Percentiles rank a stretch among this genome's conserved stretches.
phyloP scores from a whole-genome alignment of 2,888 invertebrate genomes.

The Amaurobius ferox region DNA sequence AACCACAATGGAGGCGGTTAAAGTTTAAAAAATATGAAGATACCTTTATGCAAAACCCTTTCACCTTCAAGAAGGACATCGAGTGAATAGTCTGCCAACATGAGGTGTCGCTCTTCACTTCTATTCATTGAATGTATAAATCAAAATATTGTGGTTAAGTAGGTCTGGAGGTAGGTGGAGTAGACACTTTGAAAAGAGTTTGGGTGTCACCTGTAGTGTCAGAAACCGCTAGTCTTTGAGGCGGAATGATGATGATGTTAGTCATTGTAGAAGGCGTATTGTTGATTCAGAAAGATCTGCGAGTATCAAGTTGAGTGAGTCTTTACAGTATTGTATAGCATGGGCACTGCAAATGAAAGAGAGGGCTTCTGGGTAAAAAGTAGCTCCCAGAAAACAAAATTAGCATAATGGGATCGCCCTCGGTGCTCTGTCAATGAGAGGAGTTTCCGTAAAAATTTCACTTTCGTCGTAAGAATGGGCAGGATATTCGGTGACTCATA shows the following conservation, averaged over 20 bases:
- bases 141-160: not conserved
- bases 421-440: too few species aligned
- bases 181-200: not conserved
- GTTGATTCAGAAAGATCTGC: not conserved
- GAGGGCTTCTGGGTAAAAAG: too few species aligned
- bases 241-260: not conserved
- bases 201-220: constrained; percentile 4
- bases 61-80: constrained; percentile 18
- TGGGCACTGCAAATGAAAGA: too few species aligned
- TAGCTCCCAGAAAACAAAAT: too few species aligned
- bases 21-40: not conserved
- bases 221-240: not conserved
- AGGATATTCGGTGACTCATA: too few species aligned
- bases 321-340: not conserved
- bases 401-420: too few species aligned
- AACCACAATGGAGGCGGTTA: too few species aligned
- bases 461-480: too few species aligned
- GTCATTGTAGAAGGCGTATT: not conserved
- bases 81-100: too few species aligned
- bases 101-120: not conserved
- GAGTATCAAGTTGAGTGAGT: not conserved
- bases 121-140: not conserved
- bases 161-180: constrained; percentile 9
- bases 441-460: too few species aligned
- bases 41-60: not conserved